These are phyloP conservation scores for Troides helena DNA, from an alignment of 2,888 invertebrate species.

Conservation along the genomic window DNA sequence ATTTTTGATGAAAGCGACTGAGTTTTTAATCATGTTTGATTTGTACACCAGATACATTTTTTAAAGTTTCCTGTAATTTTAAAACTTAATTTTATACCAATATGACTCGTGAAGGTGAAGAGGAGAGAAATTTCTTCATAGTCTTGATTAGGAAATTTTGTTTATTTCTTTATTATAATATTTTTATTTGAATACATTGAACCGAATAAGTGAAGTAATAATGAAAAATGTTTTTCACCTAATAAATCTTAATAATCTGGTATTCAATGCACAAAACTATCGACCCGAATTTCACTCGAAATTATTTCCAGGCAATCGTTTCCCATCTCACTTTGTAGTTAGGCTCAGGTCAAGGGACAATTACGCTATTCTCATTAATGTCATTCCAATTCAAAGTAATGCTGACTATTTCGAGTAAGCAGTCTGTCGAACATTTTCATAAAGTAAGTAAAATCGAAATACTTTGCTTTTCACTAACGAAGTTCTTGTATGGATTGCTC, in stretches of 20 bases:
- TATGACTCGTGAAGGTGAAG: no score
- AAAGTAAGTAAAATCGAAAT: background rate
- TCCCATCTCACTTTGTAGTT: background rate
- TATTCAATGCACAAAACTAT: background rate
- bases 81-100: no score
- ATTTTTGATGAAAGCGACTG: slow-evolving; percentile 2
- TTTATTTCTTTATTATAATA: no score
- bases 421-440: background rate
- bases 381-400: background rate
- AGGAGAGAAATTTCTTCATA: no score
- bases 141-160: no score
- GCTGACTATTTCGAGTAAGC: background rate
- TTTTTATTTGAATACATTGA: no score
- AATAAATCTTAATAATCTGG: no score
- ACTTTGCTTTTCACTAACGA: background rate
- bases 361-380: slow-evolving; percentile 3
- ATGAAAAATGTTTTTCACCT: no score
- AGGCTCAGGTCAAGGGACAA: background rate
- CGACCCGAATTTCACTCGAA: background rate
- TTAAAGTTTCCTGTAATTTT: background rate
- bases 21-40: slow-evolving; percentile 3
- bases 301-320: background rate
- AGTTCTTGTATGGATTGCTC: no score
- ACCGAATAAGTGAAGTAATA: no score
- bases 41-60: background rate